phyloP scores from a whole-genome alignment of 2,888 invertebrate species.

The Formica aserva region DNA sequence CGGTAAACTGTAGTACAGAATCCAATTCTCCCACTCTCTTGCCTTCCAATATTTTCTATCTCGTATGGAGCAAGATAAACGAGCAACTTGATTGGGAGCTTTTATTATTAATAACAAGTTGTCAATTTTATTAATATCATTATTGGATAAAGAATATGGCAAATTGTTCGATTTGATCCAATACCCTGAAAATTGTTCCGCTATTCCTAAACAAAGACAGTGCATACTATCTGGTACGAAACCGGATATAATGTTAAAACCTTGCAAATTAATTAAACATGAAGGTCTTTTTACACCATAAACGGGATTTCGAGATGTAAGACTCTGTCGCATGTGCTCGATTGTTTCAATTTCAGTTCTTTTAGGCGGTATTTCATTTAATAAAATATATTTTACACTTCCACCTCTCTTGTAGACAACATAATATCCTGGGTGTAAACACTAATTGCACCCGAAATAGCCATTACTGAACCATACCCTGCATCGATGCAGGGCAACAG shows the following conservation, averaged over 20 bases:
- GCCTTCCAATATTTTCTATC: slow-evolving; percentile 14
- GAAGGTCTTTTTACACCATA: slow-evolving; percentile 12
- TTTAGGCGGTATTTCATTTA: background rate
- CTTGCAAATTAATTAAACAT: background rate
- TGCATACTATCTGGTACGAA: background rate
- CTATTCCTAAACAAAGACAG: background rate
- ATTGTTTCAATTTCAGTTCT: slow-evolving; percentile 6
- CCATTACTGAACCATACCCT: background rate
- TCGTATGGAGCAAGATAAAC: slow-evolving; percentile 15
- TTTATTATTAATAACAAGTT: slow-evolving; percentile 17
- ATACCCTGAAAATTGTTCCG: background rate
- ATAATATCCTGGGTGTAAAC: slow-evolving; percentile 8
- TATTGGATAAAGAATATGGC: slow-evolving; percentile 8
- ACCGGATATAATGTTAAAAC: slow-evolving; percentile 2
- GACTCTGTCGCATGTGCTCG: background rate
- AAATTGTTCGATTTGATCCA: slow-evolving; percentile 4
- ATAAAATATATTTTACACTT: background rate
- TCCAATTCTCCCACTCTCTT: slow-evolving; percentile 4
- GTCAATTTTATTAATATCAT: slow-evolving; percentile 3
- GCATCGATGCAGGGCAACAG: slow-evolving; percentile 5
- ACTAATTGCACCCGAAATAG: slow-evolving; percentile 1
- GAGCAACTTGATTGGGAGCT: slow-evolving; percentile 7
- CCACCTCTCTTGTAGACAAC: background rate
- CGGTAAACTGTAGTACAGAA: background rate
- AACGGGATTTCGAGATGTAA: slow-evolving; percentile 3